phyloP scores from a whole-genome alignment of 2,888 invertebrate species.

The Morpho helenor region DNA sequence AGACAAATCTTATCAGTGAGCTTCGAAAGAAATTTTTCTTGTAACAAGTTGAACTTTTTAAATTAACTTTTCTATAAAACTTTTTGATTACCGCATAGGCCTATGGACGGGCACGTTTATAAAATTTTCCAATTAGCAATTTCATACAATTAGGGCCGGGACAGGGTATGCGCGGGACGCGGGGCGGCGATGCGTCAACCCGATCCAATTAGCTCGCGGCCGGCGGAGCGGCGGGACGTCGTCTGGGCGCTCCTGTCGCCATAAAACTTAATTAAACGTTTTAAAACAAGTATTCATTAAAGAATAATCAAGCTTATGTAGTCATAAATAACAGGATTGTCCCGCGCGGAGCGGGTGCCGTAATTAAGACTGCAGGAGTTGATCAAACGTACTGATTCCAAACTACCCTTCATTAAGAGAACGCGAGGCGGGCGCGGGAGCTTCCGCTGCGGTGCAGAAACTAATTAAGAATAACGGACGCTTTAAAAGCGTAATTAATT shows the following conservation, averaged over 20 bases:
- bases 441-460: conserved; percentile 79
- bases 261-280: conserved; percentile 81
- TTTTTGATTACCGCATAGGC: conserved; percentile 42
- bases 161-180: conserved; percentile 35
- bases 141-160: conserved; percentile 76
- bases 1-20: no score
- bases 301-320: conserved; percentile 81
- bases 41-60: conserved; percentile 2
- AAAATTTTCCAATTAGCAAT: conserved; percentile 80
- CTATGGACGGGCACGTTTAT: conserved; percentile 74
- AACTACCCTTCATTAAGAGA: conserved; percentile 79
- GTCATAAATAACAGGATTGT: conserved; percentile 80
- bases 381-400: conserved; percentile 80
- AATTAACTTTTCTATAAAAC: conserved; percentile 7
- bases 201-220: conserved; percentile 79
- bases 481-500: conserved; percentile 80
- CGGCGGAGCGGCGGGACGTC: conserved; percentile 73
- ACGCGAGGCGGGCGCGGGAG: conserved; percentile 58
- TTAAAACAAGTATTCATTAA: conserved; percentile 81
- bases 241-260: conserved; percentile 72
- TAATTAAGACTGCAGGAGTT: conserved; percentile 80
- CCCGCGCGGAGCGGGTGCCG: conserved; percentile 76
- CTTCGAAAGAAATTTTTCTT: background rate
- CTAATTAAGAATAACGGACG: conserved; percentile 80
- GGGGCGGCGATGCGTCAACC: conserved; percentile 66